Percentiles rank a stretch among this genome's conserved stretches.
These are phyloP conservation scores for Loxodonta africana DNA, from an alignment of 2,113 vertebrate genomes.

Conservation along the genomic window DNA sequence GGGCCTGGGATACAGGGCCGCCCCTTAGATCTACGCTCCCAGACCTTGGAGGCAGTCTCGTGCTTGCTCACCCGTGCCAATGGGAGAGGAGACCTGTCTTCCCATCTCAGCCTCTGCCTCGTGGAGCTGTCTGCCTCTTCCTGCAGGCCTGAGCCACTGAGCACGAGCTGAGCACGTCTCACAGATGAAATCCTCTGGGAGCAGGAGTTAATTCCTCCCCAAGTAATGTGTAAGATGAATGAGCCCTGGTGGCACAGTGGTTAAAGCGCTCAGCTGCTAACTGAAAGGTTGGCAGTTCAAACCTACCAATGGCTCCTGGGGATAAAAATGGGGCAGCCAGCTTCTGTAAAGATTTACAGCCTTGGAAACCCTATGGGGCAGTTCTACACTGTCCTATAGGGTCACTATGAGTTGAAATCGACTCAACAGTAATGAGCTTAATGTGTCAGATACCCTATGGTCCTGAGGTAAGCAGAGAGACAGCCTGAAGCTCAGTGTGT, in stretches of 20 bases:
- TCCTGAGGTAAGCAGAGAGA: neutral
- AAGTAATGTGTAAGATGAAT: no score
- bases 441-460: neutral
- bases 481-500: neutral
- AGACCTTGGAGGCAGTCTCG: fast-evolving
- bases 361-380: no score
- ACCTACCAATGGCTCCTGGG: no score
- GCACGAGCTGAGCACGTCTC: neutral
- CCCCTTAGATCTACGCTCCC: neutral
- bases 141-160: neutral
- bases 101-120: neutral
- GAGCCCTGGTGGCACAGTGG: no score
- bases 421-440: no score
- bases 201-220: neutral
- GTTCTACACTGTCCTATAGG: no score
- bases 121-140: neutral
- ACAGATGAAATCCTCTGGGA: fast-evolving
- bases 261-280: no score
- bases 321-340: no score
- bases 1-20: no score
- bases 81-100: fast-evolving
- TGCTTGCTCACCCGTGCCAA: fast-evolving
- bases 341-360: no score
- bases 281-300: no score
- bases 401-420: no score